Evolutionary conservation across 1,140 invertebrate species (phyloP), one percentile per base, ranked within the genome.

Genomic region (Drosophila simulans): DNA sequence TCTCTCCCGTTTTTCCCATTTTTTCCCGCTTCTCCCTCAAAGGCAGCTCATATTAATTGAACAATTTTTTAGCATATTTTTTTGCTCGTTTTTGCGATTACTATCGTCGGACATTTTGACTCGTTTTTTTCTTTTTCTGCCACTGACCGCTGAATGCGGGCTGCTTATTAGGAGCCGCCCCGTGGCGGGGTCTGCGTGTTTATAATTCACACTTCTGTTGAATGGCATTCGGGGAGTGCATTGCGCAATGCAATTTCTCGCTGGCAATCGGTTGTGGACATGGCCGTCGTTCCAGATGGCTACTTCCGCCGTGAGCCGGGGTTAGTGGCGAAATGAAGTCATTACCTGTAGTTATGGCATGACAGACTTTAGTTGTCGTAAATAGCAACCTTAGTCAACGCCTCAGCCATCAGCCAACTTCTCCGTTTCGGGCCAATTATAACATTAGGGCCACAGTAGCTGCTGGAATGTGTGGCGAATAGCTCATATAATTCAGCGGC

Each of bases 131-230:
- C 4, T 43, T 17, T 17, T 43, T 4, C 42, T 10, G 20, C 43
- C 31, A 53, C 71, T 55, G 60, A 42, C 63, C 64, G 45, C 63
- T 49, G 46, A 68, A 73, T 76, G 52, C 51, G 27, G 62, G 40
- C 42, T 46, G 45, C 49, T 75, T 84, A 83, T 83, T 82, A 83
- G 63, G 56, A 39, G 46, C 53, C 42, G 37, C 45, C 39, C 46
- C 46, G 45, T 46, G 71, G 82, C 63, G 40, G 37, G 49, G 63
- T 56, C 84, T 82, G 82, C 82, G 82, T 86, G 82, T 82, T 88
- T 88, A 78, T 88, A 86, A 86, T 88, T 86, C 78, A 86, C 82
- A 86, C 82, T 86, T 86, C 51, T 79, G 46, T 60, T 82, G 74
- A 86, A 85, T 69, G 81, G 46, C 70, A 49, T 11, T 64, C 59